Base-by-base conservation (phyloP, 2,888 invertebrate species). In the Lasioglossum calceatum region DNA sequence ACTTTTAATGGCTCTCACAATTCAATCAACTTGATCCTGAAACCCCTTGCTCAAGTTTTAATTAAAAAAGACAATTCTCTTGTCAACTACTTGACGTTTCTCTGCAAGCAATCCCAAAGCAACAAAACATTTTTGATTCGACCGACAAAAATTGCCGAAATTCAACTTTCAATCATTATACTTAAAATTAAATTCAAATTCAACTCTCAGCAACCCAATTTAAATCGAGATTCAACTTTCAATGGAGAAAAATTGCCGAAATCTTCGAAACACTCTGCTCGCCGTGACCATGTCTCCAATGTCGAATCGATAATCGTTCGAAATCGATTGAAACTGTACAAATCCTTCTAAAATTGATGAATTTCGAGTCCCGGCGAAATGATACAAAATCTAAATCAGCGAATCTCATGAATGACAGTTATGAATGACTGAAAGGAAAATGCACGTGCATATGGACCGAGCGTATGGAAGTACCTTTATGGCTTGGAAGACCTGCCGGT, bases 401-500 rank as follows among this genome's bases (percentile, higher is more conserved):
- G 50, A 39, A 50, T 50, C 67, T 88, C 73, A 79, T 87, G 91
- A 91, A 91, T 90, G 91, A 90, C 82, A 86, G 88, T 93, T 88
- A 93, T 94, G 94, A 94, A 94, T 94, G 94, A 92, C 88, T 81
- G 89, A 89, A 91, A 91, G 90, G 89, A 91, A 89, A 89, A 85
- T 90, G 88, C 92, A 93, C 93, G 93, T 92, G 91, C 87, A 88
- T 92, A 91, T 86, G 91, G 91, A 81, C 88, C 87, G 85, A 90
- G 87, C 90, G 92, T 89, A 87, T 89, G 88, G 89, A 93, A 89
- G 93, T 94, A 94, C 94, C 94, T 94, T 94, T 94, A 94, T 94
- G 94, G 94, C 94, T 94, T 93, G 93, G 94, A 93, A 94, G 94
- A 94, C 94, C 94, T 92, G 93, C 91, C 90, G 91, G 91, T 91